Base-by-base conservation (phyloP, 2,113 vertebrate genomes). In the Macrotis lagotis region DNA sequence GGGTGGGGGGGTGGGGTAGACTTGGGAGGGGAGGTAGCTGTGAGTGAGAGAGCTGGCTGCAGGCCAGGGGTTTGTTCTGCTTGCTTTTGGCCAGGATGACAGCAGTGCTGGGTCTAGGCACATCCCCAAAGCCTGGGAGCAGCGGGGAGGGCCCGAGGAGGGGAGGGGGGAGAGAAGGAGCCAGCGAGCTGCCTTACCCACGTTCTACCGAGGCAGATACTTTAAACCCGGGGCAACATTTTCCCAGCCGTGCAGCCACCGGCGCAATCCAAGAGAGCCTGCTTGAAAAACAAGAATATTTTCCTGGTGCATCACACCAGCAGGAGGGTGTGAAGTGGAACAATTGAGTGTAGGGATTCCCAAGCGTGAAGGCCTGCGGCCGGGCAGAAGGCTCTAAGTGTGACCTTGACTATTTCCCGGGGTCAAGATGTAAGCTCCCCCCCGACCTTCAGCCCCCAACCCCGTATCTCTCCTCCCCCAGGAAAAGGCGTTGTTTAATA, bases 21-120 rank as follows among this genome's bases (percentile, higher is more conserved):
- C 3, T 74, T 50, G 95, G 93, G 95, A 94, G 92, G 98, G 99
- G 98, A 98, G 98, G 98, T 97, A 98, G 97, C 98, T 91, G 95
- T 44, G 96, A 98, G 97, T 97, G 94, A 98, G 97, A 89, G 89
- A 96, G 90, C 97, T 98, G 98, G 98, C 98, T 3, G 31, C 91
- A 19, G 0, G 98, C 98, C 98, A 98, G 95, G 89, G 96, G 97
- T 96, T 98, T 96, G 98, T 98, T 98, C 98, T 91, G 96, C 95
- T 96, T 47, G 95, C 94, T 91, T 96, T 95, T 83, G 98, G 90
- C 97, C 50, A 11, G 97, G 98, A 96, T 96, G 96, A 96, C 95
- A 96, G 95, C 97, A 14, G 94, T 55, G 97, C 96, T 28, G 91
- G 96, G 97, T 97, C 97, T 52, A 96, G 97, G 97, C 98, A 97